Evolutionary conservation across 2,113 vertebrate genomes (phyloP).

Genomic region (Corythornis madagascariensis): DNA sequence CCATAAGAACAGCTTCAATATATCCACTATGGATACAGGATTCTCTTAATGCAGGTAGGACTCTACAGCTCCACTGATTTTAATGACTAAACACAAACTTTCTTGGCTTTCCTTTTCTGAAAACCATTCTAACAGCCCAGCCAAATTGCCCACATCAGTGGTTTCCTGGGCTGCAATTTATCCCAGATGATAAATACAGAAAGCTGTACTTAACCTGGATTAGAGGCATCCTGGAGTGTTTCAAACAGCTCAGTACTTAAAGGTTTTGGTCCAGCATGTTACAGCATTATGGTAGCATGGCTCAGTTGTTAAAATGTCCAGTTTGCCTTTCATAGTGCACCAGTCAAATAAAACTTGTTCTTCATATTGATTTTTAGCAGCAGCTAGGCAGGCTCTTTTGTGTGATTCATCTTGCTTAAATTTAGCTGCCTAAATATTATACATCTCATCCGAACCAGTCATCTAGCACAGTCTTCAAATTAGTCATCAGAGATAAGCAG

Average conservation of each 20-base stretch:
- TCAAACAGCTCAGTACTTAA: background rate
- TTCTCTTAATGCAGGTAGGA: background rate
- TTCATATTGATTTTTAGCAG: background rate
- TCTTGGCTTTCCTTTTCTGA: background rate
- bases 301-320: background rate
- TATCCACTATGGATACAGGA: background rate
- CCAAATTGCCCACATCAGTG: background rate
- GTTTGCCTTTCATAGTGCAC: background rate
- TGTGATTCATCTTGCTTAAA: constrained; percentile 47
- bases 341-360: background rate
- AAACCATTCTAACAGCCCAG: background rate
- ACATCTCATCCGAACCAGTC: background rate
- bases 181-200: background rate
- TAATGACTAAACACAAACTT: background rate
- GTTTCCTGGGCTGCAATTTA: background rate
- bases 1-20: background rate
- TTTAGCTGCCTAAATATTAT: constrained; percentile 31
- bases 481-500: constrained; percentile 41
- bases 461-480: background rate
- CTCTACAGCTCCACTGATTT: background rate
- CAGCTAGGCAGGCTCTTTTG: background rate
- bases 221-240: constrained; percentile 30
- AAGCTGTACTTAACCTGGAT: background rate
- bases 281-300: background rate
- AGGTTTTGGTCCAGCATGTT: background rate